Base-by-base conservation (phyloP, 2,113 vertebrate genomes). In the Zosterops hypoxanthus region DNA sequence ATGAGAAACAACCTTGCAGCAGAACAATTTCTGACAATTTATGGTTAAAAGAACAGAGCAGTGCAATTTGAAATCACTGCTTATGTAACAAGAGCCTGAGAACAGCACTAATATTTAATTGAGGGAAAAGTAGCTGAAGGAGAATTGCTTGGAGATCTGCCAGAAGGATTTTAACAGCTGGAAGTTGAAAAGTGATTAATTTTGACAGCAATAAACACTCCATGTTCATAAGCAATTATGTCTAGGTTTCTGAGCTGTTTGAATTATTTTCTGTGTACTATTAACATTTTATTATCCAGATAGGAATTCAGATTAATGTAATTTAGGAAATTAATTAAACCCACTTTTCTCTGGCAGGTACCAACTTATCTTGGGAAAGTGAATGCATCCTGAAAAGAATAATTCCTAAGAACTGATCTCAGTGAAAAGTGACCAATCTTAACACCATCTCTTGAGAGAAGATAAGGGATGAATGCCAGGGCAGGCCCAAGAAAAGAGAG, bases 141-240 rank as follows among this genome's bases (percentile, higher is more conserved):
- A 95, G 91, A 98, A 98, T 97, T 97, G 94, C 95, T 97, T 98
- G 98, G 98, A 98, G 96, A 89, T 23, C 56, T 92, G 96, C 98
- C 97, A 98, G 97, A 94, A 97, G 96, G 92, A 97, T 97, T 98
- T 98, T 98, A 98, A 97, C 97, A 98, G 97, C 97, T 98, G 97
- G 96, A 98, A 97, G 97, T 97, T 97, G 97, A 98, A 97, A 98
- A 97, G 96, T 98, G 95, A 98, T 98, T 98, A 96, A 97, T 97
- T 98, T 97, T 98, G 98, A 98, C 97, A 98, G 98, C 94, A 98
- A 96, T 98, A 98, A 98, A 98, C 31, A 88, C 96, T 96, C 96
- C 33, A 19, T 96, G 92, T 96, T 97, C 97, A 89, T 97, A 98
- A 96, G 96, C 97, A 98, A 98, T 98, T 98, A 97, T 91, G 95